Conservation (phyloP, 2,888 invertebrate genomes). For the Cenopis cana region DNA sequence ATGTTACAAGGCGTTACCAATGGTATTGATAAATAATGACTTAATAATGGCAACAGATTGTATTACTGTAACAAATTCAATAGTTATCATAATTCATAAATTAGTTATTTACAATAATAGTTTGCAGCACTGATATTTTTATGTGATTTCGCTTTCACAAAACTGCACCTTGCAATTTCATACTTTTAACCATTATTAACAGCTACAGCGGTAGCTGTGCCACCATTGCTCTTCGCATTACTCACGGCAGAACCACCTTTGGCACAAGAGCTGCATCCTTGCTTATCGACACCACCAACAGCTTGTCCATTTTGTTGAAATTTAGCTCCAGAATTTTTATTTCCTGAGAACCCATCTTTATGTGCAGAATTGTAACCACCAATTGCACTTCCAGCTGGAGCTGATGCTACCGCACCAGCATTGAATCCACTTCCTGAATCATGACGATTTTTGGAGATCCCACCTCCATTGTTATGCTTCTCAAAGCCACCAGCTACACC, state of each 20-base stretch:
- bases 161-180: neutral
- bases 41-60: neutral
- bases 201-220: neutral
- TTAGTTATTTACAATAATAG: neutral
- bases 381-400: neutral
- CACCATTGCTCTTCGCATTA: slow-evolving; percentile 2
- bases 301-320: neutral
- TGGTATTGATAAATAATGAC: neutral
- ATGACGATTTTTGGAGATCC: no score
- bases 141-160: neutral
- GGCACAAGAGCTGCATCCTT: slow-evolving; percentile 5
- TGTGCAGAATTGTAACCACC: neutral
- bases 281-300: neutral
- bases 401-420: neutral
- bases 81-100: neutral
- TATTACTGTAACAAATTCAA: neutral
- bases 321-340: neutral
- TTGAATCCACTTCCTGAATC: neutral
- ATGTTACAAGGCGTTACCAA: neutral
- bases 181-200: slow-evolving; percentile 8
- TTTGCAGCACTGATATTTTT: neutral
- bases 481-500: neutral
- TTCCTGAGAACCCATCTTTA: neutral
- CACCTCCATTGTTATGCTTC: neutral
- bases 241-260: slow-evolving; percentile 4